Percentiles rank a stretch among this genome's conserved stretches.
These are phyloP conservation scores for Hemiscyllium ocellatum DNA, from an alignment of 2,113 vertebrate species.

Conservation along the genomic window DNA sequence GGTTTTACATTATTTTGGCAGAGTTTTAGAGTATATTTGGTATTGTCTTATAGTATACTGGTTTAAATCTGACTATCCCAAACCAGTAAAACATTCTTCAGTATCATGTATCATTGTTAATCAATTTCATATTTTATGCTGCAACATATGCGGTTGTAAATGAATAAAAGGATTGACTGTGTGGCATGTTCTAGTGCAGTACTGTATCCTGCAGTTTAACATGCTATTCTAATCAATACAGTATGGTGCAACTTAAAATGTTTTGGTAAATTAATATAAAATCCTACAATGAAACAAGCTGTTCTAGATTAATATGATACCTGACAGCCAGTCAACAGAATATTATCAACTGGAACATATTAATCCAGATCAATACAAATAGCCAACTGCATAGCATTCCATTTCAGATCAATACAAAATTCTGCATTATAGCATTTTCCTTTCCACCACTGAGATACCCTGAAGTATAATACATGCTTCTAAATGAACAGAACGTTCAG, in stretches of 20 bases:
- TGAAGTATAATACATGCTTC: background rate
- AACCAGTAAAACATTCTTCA: background rate
- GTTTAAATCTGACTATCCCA: background rate
- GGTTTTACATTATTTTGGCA: background rate
- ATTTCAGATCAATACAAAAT: background rate
- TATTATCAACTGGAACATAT: background rate
- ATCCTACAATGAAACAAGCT: background rate
- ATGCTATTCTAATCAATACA: background rate
- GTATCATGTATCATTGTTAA: background rate
- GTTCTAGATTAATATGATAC: background rate
- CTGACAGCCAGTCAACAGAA: background rate
- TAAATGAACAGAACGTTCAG: background rate
- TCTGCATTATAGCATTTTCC: background rate
- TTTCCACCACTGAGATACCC: background rate
- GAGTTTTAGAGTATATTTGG: background rate
- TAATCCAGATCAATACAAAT: background rate
- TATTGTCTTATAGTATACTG: background rate
- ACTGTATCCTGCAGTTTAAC: background rate
- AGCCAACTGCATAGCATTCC: background rate
- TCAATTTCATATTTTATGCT: background rate
- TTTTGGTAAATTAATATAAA: background rate
- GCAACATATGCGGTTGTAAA: background rate
- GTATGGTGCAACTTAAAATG: background rate
- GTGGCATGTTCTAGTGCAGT: background rate
- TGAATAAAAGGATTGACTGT: background rate